A percentile compares a stretch with the other conserved stretches of the same genome.
Evolutionary conservation across 2,888 invertebrate genomes (phyloP).

Genomic region (Agrypnus murinus): DNA sequence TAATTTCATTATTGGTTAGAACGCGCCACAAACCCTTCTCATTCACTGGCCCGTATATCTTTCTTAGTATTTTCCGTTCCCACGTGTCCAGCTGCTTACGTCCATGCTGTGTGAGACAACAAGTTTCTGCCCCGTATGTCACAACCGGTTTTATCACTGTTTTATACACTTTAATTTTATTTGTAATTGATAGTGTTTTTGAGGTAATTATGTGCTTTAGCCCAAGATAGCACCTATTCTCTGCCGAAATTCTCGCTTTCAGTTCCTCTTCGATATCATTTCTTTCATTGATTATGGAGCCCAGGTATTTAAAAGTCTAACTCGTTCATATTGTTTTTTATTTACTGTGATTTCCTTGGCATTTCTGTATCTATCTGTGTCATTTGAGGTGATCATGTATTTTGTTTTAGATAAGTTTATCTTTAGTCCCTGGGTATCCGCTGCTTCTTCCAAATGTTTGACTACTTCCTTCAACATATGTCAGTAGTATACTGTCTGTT

Average conservation of each 20-base stretch:
- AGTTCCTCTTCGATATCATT: no score
- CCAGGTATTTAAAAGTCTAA: slow-evolving; percentile 4
- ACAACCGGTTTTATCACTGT: no score
- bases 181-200: no score
- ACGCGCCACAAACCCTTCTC: slow-evolving; percentile 2
- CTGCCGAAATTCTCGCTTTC: not conserved
- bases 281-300: no score
- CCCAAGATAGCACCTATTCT: slow-evolving; percentile 1
- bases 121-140: slow-evolving; percentile 9
- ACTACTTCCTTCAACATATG: slow-evolving; percentile 1
- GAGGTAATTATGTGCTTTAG: not conserved
- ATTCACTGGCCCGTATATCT: no score
- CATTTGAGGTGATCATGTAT: no score
- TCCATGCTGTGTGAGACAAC: not conserved
- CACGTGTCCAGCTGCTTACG: no score
- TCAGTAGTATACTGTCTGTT: slow-evolving; percentile 8
- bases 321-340: not conserved
- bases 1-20: slow-evolving; percentile 8
- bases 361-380: not conserved
- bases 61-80: no score
- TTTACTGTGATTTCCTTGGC: slow-evolving; percentile 2
- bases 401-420: no score
- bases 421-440: not conserved
- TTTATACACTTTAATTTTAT: no score
- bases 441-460: no score